Conservation (phyloP, 2,888 invertebrate genomes). For the Callosobruchus maculatus region DNA sequence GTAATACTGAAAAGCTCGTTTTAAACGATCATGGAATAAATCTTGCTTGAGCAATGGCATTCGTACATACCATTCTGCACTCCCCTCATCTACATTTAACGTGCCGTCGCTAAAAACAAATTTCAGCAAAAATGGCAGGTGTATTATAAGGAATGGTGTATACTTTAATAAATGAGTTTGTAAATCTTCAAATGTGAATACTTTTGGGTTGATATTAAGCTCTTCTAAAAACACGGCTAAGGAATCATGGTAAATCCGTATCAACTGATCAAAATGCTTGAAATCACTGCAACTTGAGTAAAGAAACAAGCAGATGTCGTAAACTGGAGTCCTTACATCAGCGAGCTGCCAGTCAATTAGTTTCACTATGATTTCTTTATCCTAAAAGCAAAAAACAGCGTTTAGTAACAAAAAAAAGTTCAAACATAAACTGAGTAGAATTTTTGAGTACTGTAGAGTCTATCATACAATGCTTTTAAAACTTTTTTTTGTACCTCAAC, state of each 20-base stretch:
- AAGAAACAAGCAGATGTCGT: background rate
- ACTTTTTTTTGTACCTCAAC: no score
- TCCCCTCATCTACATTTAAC: background rate
- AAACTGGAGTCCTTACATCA: background rate
- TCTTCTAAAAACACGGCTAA: background rate
- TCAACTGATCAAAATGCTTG: background rate
- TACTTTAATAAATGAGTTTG: background rate
- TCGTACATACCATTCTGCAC: background rate
- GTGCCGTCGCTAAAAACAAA: background rate
- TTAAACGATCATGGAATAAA: background rate
- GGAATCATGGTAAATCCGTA: background rate
- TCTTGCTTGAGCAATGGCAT: background rate
- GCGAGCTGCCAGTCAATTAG: background rate
- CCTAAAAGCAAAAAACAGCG: no score
- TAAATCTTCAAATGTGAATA: background rate
- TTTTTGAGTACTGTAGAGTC: no score
- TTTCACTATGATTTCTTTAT: background rate
- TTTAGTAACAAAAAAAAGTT: no score
- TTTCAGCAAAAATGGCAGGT: background rate
- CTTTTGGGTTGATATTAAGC: background rate
- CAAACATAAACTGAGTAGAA: no score
- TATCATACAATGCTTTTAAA: no score
- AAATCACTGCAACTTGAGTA: background rate
- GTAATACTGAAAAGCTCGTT: background rate
- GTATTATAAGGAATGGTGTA: background rate